phyloP scores from a whole-genome alignment of 2,113 vertebrate genomes.

The Chloropsis hardwickii region DNA sequence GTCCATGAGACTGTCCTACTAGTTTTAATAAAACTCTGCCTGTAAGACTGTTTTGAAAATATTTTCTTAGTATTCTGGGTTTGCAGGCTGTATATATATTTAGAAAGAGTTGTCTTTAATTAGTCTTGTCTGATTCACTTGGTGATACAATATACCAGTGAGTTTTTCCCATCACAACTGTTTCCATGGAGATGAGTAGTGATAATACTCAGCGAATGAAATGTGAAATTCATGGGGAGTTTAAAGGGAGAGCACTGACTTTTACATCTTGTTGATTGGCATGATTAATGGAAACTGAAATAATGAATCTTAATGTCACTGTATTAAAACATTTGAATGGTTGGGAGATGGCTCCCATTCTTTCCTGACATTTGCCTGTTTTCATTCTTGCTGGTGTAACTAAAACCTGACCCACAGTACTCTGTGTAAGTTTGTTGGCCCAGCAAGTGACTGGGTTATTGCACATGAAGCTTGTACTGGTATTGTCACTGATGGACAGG shows the following conservation, averaged over 20 bases:
- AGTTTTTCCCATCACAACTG: conserved; percentile 27
- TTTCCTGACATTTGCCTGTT: neutral
- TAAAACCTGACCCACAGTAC: neutral
- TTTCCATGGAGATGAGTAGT: conserved; percentile 50
- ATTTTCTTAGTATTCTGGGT: neutral
- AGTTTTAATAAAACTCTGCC: neutral
- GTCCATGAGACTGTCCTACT: neutral
- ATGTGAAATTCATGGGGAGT: neutral
- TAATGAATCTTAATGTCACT: neutral
- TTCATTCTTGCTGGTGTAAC: neutral
- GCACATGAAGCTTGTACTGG: rapidly evolving
- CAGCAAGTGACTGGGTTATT: neutral
- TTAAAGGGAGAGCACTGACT: neutral
- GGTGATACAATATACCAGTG: neutral
- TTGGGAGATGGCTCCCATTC: neutral
- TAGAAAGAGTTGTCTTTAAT: conserved; percentile 46
- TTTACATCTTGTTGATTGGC: neutral
- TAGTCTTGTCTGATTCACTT: conserved; percentile 42
- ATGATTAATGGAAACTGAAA: conserved; percentile 2
- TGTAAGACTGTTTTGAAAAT: neutral
- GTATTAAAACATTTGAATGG: neutral
- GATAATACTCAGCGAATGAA: neutral
- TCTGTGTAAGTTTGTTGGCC: neutral
- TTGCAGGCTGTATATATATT: conserved; percentile 22
- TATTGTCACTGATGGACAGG: neutral